phyloP scores from a whole-genome alignment of 2,113 vertebrate genomes.

The Plestiodon gilberti region DNA sequence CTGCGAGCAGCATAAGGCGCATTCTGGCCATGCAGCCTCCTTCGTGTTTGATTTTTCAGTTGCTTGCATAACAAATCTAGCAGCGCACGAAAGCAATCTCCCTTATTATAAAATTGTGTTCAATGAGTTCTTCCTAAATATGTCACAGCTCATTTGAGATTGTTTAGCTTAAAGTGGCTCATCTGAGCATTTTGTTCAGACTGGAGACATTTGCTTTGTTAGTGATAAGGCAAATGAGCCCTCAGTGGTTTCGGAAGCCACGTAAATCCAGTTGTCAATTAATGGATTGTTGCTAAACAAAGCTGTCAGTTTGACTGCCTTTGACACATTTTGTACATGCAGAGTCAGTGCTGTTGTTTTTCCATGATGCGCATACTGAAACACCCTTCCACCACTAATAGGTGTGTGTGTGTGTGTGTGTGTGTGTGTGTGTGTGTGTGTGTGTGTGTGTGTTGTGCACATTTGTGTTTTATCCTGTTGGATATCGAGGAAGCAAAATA shows the following conservation, averaged over 20 bases:
- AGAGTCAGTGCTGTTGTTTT: background rate
- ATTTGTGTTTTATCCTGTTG: background rate
- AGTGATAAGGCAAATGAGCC: slow-evolving; percentile 41
- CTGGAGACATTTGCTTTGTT: slow-evolving; percentile 34
- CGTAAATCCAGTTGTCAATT: slow-evolving; percentile 34
- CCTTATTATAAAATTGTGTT: slow-evolving; percentile 40
- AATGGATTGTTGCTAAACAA: slow-evolving; percentile 24
- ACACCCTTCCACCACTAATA: background rate
- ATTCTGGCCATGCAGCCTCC: slow-evolving; percentile 2
- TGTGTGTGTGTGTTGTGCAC: background rate
- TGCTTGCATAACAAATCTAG: slow-evolving; percentile 30
- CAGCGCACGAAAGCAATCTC: slow-evolving; percentile 15
- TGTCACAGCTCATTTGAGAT: slow-evolving; percentile 29
- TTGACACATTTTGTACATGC: slow-evolving; percentile 25
- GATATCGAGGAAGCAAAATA: slow-evolving; percentile 23
- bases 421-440: background rate
- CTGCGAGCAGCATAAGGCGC: background rate
- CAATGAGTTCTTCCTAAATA: slow-evolving; percentile 34
- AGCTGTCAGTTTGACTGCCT: slow-evolving; percentile 15
- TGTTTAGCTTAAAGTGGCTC: slow-evolving; percentile 35
- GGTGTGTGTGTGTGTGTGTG: background rate
- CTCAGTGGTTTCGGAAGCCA: slow-evolving; percentile 26
- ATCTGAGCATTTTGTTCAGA: slow-evolving; percentile 30
- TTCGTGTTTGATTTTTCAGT: slow-evolving; percentile 13
- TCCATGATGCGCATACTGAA: slow-evolving; percentile 7